These are phyloP conservation scores for Proales similis DNA, from an alignment of 1,140 invertebrate genomes.

Conservation along the genomic window DNA sequence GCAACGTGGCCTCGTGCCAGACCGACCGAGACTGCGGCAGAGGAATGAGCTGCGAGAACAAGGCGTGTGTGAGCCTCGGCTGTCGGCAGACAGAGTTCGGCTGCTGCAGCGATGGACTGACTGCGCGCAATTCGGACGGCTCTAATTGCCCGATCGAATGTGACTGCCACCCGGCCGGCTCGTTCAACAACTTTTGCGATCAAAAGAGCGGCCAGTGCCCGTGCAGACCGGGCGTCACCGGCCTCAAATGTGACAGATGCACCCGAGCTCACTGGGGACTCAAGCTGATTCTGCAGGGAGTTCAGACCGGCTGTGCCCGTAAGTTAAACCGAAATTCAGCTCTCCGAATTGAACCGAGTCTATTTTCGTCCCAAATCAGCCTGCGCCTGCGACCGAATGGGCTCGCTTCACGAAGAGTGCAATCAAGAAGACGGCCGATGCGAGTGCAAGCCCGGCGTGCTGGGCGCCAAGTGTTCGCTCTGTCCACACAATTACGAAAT, in stretches of 20 bases:
- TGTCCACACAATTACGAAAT: conserved; percentile 56
- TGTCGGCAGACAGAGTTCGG: conserved; percentile 13
- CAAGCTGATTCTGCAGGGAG: conserved; percentile 27
- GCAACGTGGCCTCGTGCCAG: no score
- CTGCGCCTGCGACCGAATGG: conserved; percentile 24
- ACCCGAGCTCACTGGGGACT: conserved; percentile 31
- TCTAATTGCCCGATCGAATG: conserved; percentile 13
- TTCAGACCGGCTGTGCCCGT: conserved; percentile 27
- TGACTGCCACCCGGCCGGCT: conserved; percentile 37
- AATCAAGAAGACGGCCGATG: conserved; percentile 66
- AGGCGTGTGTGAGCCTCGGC: conserved; percentile 12
- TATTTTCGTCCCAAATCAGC: background rate
- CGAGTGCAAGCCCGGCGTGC: conserved; percentile 72
- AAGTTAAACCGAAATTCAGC: background rate
- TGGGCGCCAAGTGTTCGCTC: conserved; percentile 69
- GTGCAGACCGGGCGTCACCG: conserved; percentile 25
- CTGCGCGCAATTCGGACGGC: background rate
- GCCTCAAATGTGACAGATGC: conserved; percentile 34
- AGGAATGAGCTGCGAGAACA: background rate
- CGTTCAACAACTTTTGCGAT: conserved; percentile 28
- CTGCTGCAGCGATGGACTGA: conserved; percentile 15
- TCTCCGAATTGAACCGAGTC: background rate
- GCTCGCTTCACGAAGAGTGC: conserved; percentile 42
- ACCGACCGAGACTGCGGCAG: background rate
- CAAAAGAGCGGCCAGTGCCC: conserved; percentile 23